Percentiles rank a stretch among this genome's conserved stretches.
These are phyloP conservation scores for Lasioglossum zephyrum DNA, from an alignment of 2,888 invertebrate genomes.

Conservation along the genomic window DNA sequence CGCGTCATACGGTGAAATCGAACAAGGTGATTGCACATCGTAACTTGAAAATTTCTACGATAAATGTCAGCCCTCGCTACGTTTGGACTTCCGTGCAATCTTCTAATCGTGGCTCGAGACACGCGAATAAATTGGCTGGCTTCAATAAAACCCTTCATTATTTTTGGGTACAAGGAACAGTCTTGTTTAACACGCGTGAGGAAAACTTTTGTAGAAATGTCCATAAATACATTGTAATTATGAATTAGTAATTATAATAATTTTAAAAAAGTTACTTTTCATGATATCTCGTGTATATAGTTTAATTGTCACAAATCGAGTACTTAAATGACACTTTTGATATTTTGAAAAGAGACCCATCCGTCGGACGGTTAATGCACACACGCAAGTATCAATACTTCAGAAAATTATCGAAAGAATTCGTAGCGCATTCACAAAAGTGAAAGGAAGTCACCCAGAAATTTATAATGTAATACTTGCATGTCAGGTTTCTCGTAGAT, in stretches of 20 bases:
- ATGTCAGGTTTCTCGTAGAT: background rate
- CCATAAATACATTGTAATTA: too few relatives aligned
- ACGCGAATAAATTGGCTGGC: background rate
- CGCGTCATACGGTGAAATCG: background rate
- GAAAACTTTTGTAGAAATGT: too few relatives aligned
- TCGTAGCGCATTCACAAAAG: background rate
- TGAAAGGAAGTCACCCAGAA: constrained; percentile 9
- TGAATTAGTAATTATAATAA: too few relatives aligned
- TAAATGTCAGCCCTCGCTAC: constrained; percentile 35
- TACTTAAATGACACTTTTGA: too few relatives aligned
- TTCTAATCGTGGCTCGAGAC: background rate
- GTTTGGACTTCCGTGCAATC: constrained; percentile 10
- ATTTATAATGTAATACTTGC: background rate
- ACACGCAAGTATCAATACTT: background rate
- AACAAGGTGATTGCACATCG: constrained; percentile 34
- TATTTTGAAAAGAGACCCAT: too few relatives aligned
- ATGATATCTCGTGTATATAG: too few relatives aligned
- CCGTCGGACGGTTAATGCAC: background rate
- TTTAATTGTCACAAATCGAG: too few relatives aligned
- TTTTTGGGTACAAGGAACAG: background rate
- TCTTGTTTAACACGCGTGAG: background rate
- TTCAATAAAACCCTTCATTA: background rate
- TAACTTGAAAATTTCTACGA: constrained; percentile 33
- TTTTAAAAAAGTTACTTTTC: too few relatives aligned
- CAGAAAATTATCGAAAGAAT: background rate